A percentile compares a stretch with the other conserved stretches of the same genome.
Evolutionary conservation across 2,797 vertebrate species (phyloP).

Genomic region (Pagetopsis macropterus): DNA sequence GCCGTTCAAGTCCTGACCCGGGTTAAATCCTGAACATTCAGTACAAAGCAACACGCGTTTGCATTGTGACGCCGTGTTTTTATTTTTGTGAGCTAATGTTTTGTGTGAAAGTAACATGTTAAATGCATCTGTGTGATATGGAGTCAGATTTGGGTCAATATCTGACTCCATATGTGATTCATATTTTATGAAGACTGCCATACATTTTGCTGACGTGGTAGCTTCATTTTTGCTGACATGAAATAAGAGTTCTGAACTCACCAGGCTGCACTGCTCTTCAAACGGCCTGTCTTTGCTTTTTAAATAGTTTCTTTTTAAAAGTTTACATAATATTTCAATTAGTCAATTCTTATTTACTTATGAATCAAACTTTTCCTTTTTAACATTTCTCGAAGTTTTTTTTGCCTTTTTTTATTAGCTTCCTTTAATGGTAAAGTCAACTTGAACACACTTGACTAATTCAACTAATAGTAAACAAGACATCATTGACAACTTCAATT

Average conservation of each 20-base stretch:
- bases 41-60: not conserved
- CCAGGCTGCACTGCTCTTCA: not conserved
- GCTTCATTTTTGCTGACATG: not conserved
- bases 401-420: not conserved
- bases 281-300: not conserved
- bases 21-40: not conserved
- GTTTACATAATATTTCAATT: not conserved
- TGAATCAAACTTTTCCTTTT: not conserved
- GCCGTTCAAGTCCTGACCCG: not conserved
- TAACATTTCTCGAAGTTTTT: not conserved
- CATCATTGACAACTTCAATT: not conserved
- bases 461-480: not conserved
- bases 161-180: not conserved
- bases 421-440: not conserved
- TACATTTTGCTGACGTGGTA: conserved; percentile 53
- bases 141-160: too few species aligned
- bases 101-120: not conserved
- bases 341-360: not conserved
- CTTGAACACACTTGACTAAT: not conserved
- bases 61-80: not conserved
- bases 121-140: too few species aligned
- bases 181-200: not conserved
- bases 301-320: not conserved
- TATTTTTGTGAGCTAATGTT: not conserved
- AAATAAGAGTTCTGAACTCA: conserved; percentile 6